Percentiles rank a stretch among this genome's conserved stretches.
Evolutionary conservation across 2,113 vertebrate genomes (phyloP).

Genomic region (Sakesphorus luctuosus): DNA sequence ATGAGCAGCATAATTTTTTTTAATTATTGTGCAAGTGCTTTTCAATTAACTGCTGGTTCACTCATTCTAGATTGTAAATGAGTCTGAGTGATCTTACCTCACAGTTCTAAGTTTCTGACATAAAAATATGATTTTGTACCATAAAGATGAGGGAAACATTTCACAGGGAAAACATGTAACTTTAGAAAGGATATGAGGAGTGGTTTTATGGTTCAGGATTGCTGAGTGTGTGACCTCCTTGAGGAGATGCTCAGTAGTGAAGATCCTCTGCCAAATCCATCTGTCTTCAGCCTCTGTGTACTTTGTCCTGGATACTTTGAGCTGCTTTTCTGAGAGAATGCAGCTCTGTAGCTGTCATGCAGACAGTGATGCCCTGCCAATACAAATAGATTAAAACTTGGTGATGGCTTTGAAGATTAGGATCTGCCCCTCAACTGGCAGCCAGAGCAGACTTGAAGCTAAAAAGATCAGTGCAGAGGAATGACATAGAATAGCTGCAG

Average conservation of each 20-base stretch:
- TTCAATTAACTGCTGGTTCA: neutral
- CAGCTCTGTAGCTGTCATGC: neutral
- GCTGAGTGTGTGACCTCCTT: neutral
- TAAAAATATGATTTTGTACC: neutral
- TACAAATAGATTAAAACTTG: neutral
- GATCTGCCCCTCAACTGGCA: neutral
- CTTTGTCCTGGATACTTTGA: neutral
- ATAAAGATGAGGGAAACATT: neutral
- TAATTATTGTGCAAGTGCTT: neutral
- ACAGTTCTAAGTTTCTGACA: neutral
- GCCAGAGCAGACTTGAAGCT: neutral
- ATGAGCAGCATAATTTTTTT: neutral
- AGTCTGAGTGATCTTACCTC: neutral
- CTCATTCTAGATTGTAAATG: neutral
- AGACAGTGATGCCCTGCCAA: neutral
- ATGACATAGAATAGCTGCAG: neutral
- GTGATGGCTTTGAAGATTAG: slow-evolving; percentile 23
- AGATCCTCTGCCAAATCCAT: neutral
- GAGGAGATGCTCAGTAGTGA: neutral
- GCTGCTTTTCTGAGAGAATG: neutral
- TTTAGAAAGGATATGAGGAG: neutral
- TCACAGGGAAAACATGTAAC: neutral
- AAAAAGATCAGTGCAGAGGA: neutral
- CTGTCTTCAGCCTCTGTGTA: neutral
- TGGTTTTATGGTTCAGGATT: neutral